Percentiles rank a stretch among this genome's conserved stretches.
Evolutionary conservation across 2,113 vertebrate species (phyloP).

Genomic region (Copsychus sechellarum): DNA sequence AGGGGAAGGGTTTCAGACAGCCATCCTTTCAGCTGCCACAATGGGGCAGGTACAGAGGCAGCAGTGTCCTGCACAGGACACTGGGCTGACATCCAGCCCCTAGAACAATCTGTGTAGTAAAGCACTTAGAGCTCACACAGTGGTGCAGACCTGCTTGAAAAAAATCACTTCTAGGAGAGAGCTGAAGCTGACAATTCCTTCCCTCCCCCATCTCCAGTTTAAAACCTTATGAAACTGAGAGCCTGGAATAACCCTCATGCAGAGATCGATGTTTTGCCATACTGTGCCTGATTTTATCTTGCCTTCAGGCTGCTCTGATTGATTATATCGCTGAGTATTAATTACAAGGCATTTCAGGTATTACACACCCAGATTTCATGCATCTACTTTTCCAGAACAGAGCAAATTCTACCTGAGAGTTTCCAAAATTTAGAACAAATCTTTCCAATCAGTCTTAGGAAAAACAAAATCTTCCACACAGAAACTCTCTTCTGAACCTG

Average conservation of each 20-base stretch:
- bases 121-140: neutral
- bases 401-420: fast-evolving
- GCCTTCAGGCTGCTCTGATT: neutral
- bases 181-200: neutral
- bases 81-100: neutral
- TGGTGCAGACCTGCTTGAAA: neutral
- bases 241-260: neutral
- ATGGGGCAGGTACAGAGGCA: constrained; percentile 9
- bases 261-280: neutral
- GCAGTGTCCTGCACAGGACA: neutral
- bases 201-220: neutral
- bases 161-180: neutral
- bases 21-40: neutral
- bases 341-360: neutral
- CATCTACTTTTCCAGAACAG: neutral
- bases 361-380: neutral
- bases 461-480: neutral
- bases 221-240: neutral
- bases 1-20: constrained; percentile 21
- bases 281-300: constrained; percentile 8
- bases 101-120: neutral
- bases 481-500: neutral
- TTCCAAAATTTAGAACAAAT: neutral
- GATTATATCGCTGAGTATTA: neutral
- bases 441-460: neutral